A percentile compares a stretch with the other conserved stretches of the same genome.
phyloP scores from a whole-genome alignment of 2,888 invertebrate genomes.

The Sphaeridia pumilis region DNA sequence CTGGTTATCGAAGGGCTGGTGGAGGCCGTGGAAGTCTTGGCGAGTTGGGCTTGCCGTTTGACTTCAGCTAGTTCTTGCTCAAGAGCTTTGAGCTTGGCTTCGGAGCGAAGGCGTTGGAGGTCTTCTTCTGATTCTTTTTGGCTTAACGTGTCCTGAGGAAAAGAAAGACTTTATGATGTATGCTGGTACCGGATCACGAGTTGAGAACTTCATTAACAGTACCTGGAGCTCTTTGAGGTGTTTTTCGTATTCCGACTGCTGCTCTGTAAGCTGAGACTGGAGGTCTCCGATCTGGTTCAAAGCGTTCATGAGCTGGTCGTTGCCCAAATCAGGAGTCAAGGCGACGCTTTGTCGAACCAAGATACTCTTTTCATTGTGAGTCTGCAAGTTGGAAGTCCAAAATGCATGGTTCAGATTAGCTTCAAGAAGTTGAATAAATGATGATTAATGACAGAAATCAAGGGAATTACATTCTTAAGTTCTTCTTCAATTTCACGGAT shows the following conservation, averaged over 20 bases:
- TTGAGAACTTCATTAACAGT: background rate
- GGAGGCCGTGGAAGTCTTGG: background rate
- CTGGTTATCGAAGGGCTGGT: slow-evolving; percentile 18
- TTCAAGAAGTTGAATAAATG: too few relatives aligned
- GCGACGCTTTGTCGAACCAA: slow-evolving; percentile 30
- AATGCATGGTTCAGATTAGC: too few relatives aligned
- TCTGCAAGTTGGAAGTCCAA: slow-evolving; percentile 16
- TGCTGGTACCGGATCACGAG: background rate
- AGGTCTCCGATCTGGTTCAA: slow-evolving; percentile 30
- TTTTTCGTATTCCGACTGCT: slow-evolving; percentile 24
- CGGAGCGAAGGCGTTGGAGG: slow-evolving; percentile 7
- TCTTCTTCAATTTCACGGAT: slow-evolving; percentile 24
- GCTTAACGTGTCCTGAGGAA: background rate
- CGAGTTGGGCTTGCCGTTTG: slow-evolving; percentile 21
- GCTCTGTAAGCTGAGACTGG: slow-evolving; percentile 29
- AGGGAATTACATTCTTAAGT: slow-evolving; percentile 23
- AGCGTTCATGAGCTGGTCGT: slow-evolving; percentile 25
- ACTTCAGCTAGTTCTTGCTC: slow-evolving; percentile 30
- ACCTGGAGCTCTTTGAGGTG: slow-evolving; percentile 18
- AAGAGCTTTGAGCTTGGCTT: slow-evolving; percentile 23
- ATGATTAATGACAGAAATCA: background rate
- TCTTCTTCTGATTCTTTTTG: slow-evolving; percentile 1
- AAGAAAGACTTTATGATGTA: background rate
- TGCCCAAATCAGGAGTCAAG: slow-evolving; percentile 24
- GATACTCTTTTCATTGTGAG: slow-evolving; percentile 31